phyloP scores from a whole-genome alignment of 2,888 invertebrate genomes.

The Parnassius orleans region DNA sequence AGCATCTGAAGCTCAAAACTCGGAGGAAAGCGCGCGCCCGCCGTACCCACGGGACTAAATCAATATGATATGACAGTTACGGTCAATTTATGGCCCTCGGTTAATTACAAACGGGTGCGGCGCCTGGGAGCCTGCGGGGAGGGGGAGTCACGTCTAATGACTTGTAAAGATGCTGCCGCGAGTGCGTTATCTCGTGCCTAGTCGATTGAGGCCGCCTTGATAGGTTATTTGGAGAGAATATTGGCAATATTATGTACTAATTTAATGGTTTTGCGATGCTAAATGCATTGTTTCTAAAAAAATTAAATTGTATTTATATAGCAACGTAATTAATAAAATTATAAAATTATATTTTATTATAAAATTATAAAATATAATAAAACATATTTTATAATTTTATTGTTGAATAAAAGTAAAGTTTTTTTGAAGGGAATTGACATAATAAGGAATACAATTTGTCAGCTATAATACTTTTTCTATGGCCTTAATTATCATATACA shows the following conservation, averaged over 20 bases:
- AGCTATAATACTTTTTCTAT: no score
- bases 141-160: slow-evolving; percentile 64
- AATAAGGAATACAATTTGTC: no score
- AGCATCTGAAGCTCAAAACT: slow-evolving; percentile 42
- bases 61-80: slow-evolving; percentile 82
- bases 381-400: no score
- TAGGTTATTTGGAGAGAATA: slow-evolving; percentile 11
- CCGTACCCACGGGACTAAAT: slow-evolving; percentile 69
- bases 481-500: no score
- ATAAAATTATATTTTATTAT: no score
- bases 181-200: slow-evolving; percentile 33
- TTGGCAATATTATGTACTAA: neutral
- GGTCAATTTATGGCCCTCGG: slow-evolving; percentile 80
- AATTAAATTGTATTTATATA: no score
- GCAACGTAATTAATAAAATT: no score
- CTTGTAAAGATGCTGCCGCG: slow-evolving; percentile 70
- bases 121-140: slow-evolving; percentile 33
- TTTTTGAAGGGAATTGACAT: no score
- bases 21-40: slow-evolving; percentile 44
- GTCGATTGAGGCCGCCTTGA: slow-evolving; percentile 24
- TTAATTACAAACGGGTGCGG: slow-evolving; percentile 77
- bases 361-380: no score
- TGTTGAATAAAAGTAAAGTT: no score
- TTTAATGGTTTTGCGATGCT: neutral
- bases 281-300: neutral